These are phyloP conservation scores for Euleptes europaea DNA, from an alignment of 2,113 vertebrate species.

Conservation along the genomic window DNA sequence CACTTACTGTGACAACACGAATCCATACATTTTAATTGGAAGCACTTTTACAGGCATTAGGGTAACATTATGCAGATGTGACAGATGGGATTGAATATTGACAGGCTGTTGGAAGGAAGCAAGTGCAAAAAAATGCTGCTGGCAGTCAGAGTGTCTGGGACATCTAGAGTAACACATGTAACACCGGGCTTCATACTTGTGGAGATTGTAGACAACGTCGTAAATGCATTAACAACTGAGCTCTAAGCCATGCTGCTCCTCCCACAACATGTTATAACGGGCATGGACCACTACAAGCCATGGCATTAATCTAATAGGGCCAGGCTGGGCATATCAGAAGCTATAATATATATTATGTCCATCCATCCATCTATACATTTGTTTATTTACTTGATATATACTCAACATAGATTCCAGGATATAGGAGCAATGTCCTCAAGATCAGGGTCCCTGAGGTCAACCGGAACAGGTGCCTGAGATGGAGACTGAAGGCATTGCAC, in stretches of 20 bases:
- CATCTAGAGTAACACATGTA: slow-evolving; percentile 1
- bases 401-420: too few species aligned
- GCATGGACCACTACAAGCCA: neutral
- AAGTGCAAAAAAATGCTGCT: slow-evolving; percentile 38
- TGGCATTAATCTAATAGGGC: neutral
- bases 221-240: slow-evolving; percentile 10
- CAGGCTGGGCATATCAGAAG: too few species aligned
- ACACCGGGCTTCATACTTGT: slow-evolving; percentile 29
- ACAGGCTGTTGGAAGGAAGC: neutral
- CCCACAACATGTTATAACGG: neutral
- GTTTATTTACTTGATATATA: too few species aligned
- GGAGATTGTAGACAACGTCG: slow-evolving; percentile 27
- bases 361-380: too few species aligned
- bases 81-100: neutral
- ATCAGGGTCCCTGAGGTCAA: neutral
- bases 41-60: slow-evolving; percentile 48
- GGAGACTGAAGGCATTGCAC: too few species aligned
- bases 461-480: too few species aligned
- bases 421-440: neutral
- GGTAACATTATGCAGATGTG: slow-evolving; percentile 6
- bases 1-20: slow-evolving; percentile 35
- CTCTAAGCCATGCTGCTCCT: neutral
- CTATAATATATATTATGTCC: too few species aligned
- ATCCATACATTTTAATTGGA: slow-evolving; percentile 54
- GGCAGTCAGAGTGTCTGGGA: neutral